These are phyloP conservation scores for Miichthys miiuy DNA, from an alignment of 2,797 vertebrate genomes.

Conservation along the genomic window DNA sequence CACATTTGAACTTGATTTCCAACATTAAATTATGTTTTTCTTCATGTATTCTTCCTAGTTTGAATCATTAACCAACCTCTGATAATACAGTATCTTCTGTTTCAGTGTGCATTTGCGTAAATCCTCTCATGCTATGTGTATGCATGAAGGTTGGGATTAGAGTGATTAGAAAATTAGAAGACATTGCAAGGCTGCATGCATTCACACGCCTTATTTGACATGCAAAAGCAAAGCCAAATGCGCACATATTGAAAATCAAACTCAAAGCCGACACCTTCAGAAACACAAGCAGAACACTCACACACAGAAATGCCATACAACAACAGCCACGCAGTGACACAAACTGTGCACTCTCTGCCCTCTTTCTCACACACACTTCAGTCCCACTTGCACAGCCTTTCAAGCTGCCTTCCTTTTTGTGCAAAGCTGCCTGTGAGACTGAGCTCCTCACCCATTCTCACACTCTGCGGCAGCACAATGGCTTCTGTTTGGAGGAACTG, in stretches of 20 bases:
- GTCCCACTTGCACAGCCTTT: constrained; percentile 53
- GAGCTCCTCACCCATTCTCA: constrained; percentile 56
- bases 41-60: background rate
- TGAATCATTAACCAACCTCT: constrained; percentile 5
- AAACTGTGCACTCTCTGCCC: constrained; percentile 19
- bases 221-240: constrained; percentile 10
- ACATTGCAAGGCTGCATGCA: constrained; percentile 12
- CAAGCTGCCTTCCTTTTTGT: constrained; percentile 57
- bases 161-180: constrained; percentile 52
- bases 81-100: constrained; percentile 2
- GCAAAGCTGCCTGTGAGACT: constrained; percentile 56
- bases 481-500: constrained; percentile 47
- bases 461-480: constrained; percentile 66
- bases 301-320: constrained; percentile 25
- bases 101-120: constrained; percentile 47
- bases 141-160: constrained; percentile 49
- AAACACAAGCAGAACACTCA: constrained; percentile 17
- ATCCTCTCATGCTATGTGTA: constrained; percentile 23
- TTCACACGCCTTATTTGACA: constrained; percentile 5
- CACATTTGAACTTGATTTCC: constrained; percentile 12
- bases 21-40: background rate
- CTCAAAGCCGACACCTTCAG: constrained; percentile 14
- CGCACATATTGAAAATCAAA: constrained; percentile 3
- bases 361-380: constrained; percentile 37
- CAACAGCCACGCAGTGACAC: constrained; percentile 16